Evolutionary conservation across 2,888 invertebrate species (phyloP).

Genomic region (Apoda limacodes): DNA sequence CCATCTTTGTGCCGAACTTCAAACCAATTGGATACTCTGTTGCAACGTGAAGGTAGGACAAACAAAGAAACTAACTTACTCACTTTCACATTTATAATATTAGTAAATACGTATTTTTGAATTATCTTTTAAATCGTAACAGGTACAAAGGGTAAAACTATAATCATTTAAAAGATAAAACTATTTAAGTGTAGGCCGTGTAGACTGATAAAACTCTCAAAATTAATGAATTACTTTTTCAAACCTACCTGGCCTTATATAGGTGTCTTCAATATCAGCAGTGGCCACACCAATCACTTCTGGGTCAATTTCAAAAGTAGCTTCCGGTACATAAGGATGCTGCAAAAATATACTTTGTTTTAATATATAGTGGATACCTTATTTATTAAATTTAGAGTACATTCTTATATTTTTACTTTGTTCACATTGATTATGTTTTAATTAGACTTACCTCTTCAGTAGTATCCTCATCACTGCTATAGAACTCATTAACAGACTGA

Average conservation of each 20-base stretch:
- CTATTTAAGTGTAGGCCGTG: no score
- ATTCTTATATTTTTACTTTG: neutral
- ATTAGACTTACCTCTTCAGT: conserved; percentile 24
- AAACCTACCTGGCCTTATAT: conserved; percentile 32
- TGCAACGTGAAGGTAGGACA: no score
- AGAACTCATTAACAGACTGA: conserved; percentile 23
- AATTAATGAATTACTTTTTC: no score
- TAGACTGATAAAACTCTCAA: no score
- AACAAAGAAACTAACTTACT: no score
- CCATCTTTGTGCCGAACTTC: no score
- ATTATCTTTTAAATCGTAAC: no score
- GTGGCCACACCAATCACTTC: conserved; percentile 25
- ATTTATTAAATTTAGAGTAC: neutral
- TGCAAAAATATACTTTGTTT: conserved; percentile 19
- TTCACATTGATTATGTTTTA: neutral
- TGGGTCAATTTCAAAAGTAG: conserved; percentile 41
- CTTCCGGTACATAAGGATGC: conserved; percentile 39
- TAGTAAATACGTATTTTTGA: no score
- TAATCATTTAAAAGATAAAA: no score
- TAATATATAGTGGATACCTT: neutral
- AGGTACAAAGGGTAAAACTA: no score
- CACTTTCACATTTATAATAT: no score
- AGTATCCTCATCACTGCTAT: conserved; percentile 23
- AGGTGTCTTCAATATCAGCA: conserved; percentile 30
- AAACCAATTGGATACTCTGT: no score